Base-by-base conservation (phyloP, 2,888 invertebrate species). In the Coleophora flavipennella region DNA sequence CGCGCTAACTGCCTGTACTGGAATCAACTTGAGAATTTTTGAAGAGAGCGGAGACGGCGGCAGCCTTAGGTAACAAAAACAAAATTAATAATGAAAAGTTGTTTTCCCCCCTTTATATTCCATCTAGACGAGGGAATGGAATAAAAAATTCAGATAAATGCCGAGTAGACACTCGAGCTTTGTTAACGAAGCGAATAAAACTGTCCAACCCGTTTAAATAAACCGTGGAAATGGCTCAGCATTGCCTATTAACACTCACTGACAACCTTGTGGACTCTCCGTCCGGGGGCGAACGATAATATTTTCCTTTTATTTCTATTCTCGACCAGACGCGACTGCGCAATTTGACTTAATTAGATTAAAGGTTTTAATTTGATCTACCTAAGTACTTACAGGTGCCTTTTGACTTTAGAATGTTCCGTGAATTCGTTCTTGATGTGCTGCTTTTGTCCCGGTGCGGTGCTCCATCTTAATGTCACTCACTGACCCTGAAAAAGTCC, bases 181-280 rank as follows among this genome's bases (percentile, higher is more conserved):
- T 57, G 71, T 63, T 75, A 78, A 77, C 74, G 74, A 76, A 74
- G 70, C 67, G 69, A 72, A 77, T 71, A 75, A 75, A 76, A 73
- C 60, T 67, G 67, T 65, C 63, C 69, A 76, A 68, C 68, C 72
- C 69, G 53, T 69, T 75, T 76, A 64, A 69, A 74, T 72, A 75
- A 73, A 71, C 72, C 59, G 68, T 66, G 63, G 60, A 74, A 79
- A 71, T 70, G 68, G 64, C 58, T 60, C 59, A 59, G 67, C 71
- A 74, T 72, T 67, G 77, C 66, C 75, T 74, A 74, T 79, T 78
- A 79, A 70, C 72, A 68, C 70, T 62, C 65, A 51, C 59, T 66
- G 75, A 76, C 73, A 75, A 68, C 73, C 72, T 73, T 71, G 67
- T 66, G 61, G 62, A 63, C 65, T 52, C 65, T 65, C 52, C 59